Evolutionary conservation across 2,888 invertebrate species (phyloP).

Genomic region (Erebia palarica): DNA sequence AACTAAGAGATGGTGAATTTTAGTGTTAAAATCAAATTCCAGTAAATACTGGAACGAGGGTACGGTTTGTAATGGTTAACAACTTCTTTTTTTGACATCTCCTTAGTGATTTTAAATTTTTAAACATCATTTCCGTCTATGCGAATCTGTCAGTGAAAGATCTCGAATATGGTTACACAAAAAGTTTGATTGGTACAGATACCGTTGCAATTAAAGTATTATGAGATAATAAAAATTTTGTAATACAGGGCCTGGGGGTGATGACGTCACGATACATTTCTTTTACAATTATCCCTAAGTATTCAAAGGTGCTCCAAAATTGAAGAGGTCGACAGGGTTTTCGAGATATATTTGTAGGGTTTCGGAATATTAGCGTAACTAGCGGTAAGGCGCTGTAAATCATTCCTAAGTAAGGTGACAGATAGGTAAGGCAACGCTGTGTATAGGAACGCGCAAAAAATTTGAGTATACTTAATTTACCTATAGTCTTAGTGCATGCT

Average conservation of each 20-base stretch:
- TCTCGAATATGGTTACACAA: too few relatives aligned
- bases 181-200: too few relatives aligned
- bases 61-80: too few relatives aligned
- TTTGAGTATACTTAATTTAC: constrained; percentile 6
- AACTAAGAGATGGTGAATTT: too few relatives aligned
- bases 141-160: too few relatives aligned
- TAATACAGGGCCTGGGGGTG: neutral
- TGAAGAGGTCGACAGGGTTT: constrained; percentile 67
- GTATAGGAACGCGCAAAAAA: constrained; percentile 4
- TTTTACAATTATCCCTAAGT: constrained; percentile 52
- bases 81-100: too few relatives aligned
- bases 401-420: constrained; percentile 69
- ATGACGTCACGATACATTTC: constrained; percentile 11
- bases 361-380: constrained; percentile 47
- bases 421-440: constrained; percentile 28
- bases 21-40: too few relatives aligned
- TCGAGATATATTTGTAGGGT: constrained; percentile 41
- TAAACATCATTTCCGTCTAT: too few relatives aligned
- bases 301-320: constrained; percentile 74
- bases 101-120: too few relatives aligned
- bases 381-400: constrained; percentile 49
- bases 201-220: too few relatives aligned
- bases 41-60: too few relatives aligned
- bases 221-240: neutral
- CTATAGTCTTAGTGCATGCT: neutral